These are phyloP conservation scores for Sakesphorus luctuosus DNA, from an alignment of 2,113 vertebrate species.

Conservation along the genomic window DNA sequence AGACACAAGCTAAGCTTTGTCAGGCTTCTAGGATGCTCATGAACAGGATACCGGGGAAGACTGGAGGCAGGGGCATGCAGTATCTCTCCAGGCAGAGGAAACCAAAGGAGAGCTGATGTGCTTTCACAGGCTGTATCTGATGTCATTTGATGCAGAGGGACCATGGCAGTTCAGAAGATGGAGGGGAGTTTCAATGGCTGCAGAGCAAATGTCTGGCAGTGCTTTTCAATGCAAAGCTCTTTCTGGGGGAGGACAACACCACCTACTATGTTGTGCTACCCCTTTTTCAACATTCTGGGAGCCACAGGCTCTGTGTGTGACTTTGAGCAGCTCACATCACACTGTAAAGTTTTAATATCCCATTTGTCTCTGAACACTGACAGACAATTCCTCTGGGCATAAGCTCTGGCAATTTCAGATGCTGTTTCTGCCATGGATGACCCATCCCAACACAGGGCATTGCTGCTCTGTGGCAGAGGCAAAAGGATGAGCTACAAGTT, in stretches of 20 bases:
- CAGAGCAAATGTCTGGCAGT: neutral
- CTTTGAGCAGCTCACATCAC: neutral
- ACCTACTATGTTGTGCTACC: neutral
- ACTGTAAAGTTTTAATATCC: neutral
- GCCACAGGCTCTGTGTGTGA: neutral
- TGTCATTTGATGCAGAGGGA: neutral
- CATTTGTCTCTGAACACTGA: neutral
- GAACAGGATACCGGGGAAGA: neutral
- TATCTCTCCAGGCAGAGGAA: neutral
- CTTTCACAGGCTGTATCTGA: neutral
- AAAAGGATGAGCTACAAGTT: neutral
- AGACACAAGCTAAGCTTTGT: neutral
- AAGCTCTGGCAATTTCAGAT: neutral
- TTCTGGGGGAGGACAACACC: neutral
- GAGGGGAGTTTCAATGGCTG: neutral
- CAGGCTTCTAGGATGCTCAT: neutral
- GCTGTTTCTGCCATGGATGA: neutral
- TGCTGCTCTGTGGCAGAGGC: neutral
- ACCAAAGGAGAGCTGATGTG: neutral
- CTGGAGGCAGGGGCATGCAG: neutral
- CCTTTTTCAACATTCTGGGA: neutral
- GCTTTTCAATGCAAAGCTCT: neutral
- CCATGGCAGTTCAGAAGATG: neutral
- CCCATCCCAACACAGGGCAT: neutral
- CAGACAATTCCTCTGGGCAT: neutral